A percentile compares a stretch with the other conserved stretches of the same genome.
These are phyloP conservation scores for Delphinapterus leucas DNA, from an alignment of 2,113 vertebrate genomes.

Conservation along the genomic window DNA sequence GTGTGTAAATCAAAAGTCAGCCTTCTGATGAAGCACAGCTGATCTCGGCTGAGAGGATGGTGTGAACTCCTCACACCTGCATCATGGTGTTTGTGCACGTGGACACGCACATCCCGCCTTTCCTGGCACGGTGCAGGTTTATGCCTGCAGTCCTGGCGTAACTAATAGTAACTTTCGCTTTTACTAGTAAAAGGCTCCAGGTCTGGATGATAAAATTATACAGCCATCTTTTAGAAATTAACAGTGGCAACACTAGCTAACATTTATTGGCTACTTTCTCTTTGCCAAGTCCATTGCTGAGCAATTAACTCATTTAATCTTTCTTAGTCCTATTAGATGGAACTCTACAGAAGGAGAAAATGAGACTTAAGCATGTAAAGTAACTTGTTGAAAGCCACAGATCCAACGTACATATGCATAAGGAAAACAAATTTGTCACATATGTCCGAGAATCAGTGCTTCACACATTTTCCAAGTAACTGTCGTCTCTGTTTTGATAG, in stretches of 20 bases:
- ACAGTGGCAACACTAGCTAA: background rate
- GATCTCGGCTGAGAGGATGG: background rate
- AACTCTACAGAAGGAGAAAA: background rate
- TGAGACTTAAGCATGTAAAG: background rate
- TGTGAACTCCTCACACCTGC: background rate
- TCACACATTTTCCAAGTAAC: background rate
- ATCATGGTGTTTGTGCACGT: fast-evolving
- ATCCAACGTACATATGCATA: too few species aligned
- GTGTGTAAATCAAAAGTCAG: background rate
- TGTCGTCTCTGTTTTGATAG: background rate
- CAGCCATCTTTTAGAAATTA: background rate
- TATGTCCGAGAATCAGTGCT: too few species aligned
- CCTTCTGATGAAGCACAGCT: fast-evolving
- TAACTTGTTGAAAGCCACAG: too few species aligned
- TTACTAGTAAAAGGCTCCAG: background rate
- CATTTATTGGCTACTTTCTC: background rate
- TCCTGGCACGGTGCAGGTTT: background rate
- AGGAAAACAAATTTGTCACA: background rate
- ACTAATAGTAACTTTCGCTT: background rate
- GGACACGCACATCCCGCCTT: fast-evolving
- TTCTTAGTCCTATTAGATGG: background rate
- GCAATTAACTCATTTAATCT: background rate
- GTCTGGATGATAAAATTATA: background rate
- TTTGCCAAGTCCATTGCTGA: background rate
- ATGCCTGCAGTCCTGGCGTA: background rate